phyloP scores from a whole-genome alignment of 2,113 vertebrate species.

The Sceloporus undulatus region DNA sequence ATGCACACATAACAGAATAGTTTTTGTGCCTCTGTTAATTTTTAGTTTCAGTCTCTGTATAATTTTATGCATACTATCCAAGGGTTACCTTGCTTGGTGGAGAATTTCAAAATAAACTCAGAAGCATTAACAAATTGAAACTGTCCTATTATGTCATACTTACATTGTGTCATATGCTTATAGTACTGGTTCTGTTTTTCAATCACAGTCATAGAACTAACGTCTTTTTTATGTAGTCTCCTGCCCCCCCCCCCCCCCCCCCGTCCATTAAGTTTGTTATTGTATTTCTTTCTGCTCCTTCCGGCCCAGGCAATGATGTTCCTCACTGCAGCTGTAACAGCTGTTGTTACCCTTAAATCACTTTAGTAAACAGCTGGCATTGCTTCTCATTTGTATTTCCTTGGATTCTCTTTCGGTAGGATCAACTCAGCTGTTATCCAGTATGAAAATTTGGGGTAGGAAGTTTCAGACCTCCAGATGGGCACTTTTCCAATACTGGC shows the following conservation, averaged over 20 bases:
- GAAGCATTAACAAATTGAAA: background rate
- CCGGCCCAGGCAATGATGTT: background rate
- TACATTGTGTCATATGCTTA: background rate
- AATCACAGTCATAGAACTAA: background rate
- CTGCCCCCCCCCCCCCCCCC: no score
- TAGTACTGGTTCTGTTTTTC: background rate
- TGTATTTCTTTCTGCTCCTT: background rate
- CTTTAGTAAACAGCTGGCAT: background rate
- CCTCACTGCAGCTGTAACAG: background rate
- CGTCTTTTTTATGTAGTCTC: background rate
- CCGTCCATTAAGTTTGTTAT: background rate
- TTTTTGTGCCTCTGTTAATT: background rate
- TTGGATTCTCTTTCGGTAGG: background rate
- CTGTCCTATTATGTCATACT: no score
- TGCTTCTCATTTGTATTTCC: slow-evolving; percentile 11
- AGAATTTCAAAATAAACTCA: background rate
- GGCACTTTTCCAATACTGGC: no score
- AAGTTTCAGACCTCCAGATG: no score
- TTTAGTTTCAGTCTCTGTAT: background rate
- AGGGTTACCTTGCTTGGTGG: background rate
- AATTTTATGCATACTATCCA: background rate
- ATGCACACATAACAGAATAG: background rate
- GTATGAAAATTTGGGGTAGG: no score
- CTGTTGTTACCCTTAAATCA: slow-evolving; percentile 15
- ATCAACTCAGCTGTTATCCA: no score